These are phyloP conservation scores for Phaetusa simplex DNA, from an alignment of 2,113 vertebrate genomes.

Conservation along the genomic window DNA sequence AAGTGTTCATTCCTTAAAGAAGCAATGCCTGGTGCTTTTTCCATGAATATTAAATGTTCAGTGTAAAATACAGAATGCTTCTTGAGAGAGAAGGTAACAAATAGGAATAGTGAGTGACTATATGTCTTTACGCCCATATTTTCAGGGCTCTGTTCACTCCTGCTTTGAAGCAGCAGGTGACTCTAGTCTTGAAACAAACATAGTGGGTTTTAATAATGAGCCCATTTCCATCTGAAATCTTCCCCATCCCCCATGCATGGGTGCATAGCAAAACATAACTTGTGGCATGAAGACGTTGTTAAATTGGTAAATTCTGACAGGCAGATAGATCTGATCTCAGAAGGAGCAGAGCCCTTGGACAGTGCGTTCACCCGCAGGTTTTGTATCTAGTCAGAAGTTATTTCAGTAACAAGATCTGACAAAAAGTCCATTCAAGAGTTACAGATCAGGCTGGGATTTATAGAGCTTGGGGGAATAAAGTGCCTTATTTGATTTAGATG, in stretches of 20 bases:
- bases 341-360: not conserved
- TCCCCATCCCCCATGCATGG: rapidly evolving
- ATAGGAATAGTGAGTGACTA: not conserved
- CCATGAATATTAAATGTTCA: not conserved
- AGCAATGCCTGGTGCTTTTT: not conserved
- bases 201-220: not conserved
- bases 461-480: conserved; percentile 15
- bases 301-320: not conserved
- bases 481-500: conserved; percentile 42
- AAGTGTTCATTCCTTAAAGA: not conserved
- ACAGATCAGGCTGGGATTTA: conserved; percentile 28
- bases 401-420: conserved; percentile 48
- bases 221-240: not conserved
- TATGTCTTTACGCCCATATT: not conserved
- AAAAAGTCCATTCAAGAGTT: conserved; percentile 37
- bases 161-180: not conserved
- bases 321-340: not conserved
- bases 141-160: not conserved
- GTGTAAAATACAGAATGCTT: not conserved
- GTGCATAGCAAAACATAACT: not conserved
- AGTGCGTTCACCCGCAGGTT: not conserved
- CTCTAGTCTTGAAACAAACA: not conserved
- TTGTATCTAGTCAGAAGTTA: conserved; percentile 21
- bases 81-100: not conserved
- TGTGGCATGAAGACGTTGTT: not conserved